Conservation (phyloP, 2,797 vertebrate genomes). For the Propithecus deckenii region DNA sequence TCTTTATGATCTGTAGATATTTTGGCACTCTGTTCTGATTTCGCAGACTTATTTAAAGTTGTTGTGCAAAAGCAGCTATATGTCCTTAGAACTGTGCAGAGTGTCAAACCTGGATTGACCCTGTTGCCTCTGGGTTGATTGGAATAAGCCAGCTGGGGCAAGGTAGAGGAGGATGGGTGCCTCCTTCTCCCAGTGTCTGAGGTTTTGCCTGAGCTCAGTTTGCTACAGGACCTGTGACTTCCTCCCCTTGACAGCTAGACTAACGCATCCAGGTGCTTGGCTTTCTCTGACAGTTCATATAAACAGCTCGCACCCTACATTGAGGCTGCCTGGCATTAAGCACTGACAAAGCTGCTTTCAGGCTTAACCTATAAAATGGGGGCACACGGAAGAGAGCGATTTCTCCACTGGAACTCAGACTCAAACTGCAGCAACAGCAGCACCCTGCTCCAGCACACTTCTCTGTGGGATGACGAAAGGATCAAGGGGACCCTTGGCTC, state of each 20-base stretch:
- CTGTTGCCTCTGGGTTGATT: neutral
- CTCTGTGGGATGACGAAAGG: neutral
- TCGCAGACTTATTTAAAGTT: neutral
- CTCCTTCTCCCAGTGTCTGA: neutral
- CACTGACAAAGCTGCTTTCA: neutral
- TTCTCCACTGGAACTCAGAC: neutral
- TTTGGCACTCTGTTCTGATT: neutral
- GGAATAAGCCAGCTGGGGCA: neutral
- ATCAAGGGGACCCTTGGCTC: neutral
- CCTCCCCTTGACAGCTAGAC: neutral
- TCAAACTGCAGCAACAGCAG: neutral
- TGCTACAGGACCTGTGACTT: neutral
- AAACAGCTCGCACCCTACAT: neutral
- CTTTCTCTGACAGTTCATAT: neutral
- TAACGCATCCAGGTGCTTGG: neutral
- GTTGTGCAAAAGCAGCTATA: neutral
- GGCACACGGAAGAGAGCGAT: neutral
- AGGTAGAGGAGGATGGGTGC: too few relatives aligned
- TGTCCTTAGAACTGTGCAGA: neutral
- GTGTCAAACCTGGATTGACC: neutral
- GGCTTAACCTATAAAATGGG: neutral
- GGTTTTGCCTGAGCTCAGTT: neutral
- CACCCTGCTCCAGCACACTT: neutral
- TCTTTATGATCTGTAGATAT: neutral
- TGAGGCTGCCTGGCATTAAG: neutral